Evolutionary conservation across 2,888 invertebrate genomes (phyloP).

Genomic region (Parnassius orleans): DNA sequence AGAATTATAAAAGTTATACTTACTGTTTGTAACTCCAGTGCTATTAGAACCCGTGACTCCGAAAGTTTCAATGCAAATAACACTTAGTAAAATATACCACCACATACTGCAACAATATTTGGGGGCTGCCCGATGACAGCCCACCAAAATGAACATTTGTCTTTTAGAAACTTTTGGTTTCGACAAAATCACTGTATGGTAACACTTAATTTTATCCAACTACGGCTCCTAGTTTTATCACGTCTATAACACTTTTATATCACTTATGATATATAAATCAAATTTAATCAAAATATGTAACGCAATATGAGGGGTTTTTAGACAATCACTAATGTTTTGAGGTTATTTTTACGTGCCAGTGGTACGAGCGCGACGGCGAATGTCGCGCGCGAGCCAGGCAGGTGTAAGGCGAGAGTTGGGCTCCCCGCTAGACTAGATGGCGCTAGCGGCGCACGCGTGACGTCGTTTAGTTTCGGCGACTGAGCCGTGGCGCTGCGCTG

Average conservation of each 20-base stretch:
- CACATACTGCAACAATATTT: slow-evolving; percentile 77
- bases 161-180: slow-evolving; percentile 72
- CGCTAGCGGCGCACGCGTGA: slow-evolving; percentile 55
- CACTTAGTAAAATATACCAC: slow-evolving; percentile 76
- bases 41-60: slow-evolving; percentile 62
- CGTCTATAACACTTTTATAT: slow-evolving; percentile 48
- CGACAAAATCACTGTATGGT: slow-evolving; percentile 57
- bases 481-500: slow-evolving; percentile 74
- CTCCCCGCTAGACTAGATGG: slow-evolving; percentile 72
- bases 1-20: slow-evolving; percentile 40
- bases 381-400: slow-evolving; percentile 46
- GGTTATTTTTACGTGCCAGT: slow-evolving; percentile 79
- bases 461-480: slow-evolving; percentile 72
- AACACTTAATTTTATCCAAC: slow-evolving; percentile 54
- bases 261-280: slow-evolving; percentile 30
- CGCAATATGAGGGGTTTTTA: no score
- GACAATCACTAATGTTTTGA: slow-evolving; percentile 64
- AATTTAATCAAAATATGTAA: no score
- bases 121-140: slow-evolving; percentile 79
- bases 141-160: slow-evolving; percentile 74
- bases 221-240: slow-evolving; percentile 44
- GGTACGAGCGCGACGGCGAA: slow-evolving; percentile 75
- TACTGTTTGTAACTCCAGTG: slow-evolving; percentile 59
- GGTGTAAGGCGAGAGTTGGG: slow-evolving; percentile 53
- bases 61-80: slow-evolving; percentile 64